Conservation (phyloP, 2,888 invertebrate species). For the Pterostichus niger region DNA sequence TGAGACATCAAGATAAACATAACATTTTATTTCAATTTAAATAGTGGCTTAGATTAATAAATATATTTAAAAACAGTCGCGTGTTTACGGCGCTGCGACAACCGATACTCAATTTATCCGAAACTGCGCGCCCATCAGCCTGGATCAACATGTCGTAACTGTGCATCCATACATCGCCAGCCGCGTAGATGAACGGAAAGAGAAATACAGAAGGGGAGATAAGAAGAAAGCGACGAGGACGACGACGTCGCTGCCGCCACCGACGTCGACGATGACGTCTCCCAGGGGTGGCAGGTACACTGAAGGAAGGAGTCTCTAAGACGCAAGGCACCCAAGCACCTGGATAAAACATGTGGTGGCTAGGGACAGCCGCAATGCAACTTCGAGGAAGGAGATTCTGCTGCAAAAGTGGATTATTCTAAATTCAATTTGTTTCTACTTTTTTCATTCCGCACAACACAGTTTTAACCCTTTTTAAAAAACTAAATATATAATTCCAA, state of each 20-base stretch:
- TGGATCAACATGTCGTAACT: conserved; percentile 61
- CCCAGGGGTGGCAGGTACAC: conserved; percentile 13
- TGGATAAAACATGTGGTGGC: conserved; percentile 47
- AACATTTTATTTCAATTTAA: no score
- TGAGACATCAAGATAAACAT: no score
- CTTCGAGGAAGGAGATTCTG: not conserved
- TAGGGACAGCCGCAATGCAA: conserved; percentile 12
- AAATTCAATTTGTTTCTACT: conserved; percentile 10
- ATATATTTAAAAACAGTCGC: not conserved
- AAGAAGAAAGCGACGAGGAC: conserved; percentile 10
- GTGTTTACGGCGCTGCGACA: conserved; percentile 49
- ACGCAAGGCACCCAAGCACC: conserved; percentile 26
- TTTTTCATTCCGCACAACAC: no score
- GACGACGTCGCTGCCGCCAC: not conserved
- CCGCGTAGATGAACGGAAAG: not conserved
- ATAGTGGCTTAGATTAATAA: no score
- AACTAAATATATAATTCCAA: no score
- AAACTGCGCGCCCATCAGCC: conserved; percentile 62
- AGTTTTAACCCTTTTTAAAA: no score
- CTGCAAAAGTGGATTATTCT: not conserved
- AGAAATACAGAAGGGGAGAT: conserved; percentile 37
- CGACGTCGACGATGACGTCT: conserved; percentile 20
- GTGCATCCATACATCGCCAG: conserved; percentile 24
- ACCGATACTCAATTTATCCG: conserved; percentile 64
- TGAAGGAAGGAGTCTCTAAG: not conserved